Percentiles rank a stretch among this genome's conserved stretches.
phyloP scores from a whole-genome alignment of 2,113 vertebrate species.

The Hippocampus barbouri region DNA sequence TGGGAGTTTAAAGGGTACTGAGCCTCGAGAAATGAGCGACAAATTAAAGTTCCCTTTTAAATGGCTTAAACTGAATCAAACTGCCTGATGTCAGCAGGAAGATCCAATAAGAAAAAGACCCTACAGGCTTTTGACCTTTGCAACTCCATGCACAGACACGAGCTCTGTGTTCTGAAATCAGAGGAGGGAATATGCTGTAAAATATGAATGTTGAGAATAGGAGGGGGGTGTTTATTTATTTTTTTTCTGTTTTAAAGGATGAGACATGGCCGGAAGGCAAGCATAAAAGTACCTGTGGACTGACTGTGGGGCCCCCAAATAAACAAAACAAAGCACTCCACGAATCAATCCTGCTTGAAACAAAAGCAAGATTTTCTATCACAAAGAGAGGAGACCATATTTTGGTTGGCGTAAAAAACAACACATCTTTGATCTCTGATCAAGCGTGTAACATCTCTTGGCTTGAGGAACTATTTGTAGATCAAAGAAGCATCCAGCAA shows the following conservation, averaged over 20 bases:
- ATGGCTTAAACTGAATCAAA: background rate
- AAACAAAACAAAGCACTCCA: background rate
- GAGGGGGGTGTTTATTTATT: background rate
- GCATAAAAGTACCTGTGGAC: background rate
- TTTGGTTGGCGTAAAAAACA: background rate
- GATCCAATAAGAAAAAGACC: conserved; percentile 7
- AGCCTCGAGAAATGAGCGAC: background rate
- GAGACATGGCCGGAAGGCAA: background rate
- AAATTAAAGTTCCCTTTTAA: background rate
- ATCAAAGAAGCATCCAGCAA: background rate
- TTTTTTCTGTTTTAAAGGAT: background rate
- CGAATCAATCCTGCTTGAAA: background rate
- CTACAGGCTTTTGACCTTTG: conserved; percentile 5
- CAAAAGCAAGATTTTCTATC: conserved; percentile 1
- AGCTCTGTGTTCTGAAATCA: background rate
- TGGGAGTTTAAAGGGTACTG: background rate
- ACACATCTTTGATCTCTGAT: background rate
- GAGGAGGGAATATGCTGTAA: background rate
- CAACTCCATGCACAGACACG: background rate
- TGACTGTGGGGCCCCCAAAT: background rate
- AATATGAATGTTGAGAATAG: background rate
- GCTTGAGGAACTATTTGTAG: background rate
- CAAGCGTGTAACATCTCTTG: background rate
- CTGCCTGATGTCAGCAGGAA: conserved; percentile 8
- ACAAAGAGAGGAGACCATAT: background rate